These are phyloP conservation scores for Myotis daubentonii DNA, from an alignment of 2,797 vertebrate species.

Conservation along the genomic window DNA sequence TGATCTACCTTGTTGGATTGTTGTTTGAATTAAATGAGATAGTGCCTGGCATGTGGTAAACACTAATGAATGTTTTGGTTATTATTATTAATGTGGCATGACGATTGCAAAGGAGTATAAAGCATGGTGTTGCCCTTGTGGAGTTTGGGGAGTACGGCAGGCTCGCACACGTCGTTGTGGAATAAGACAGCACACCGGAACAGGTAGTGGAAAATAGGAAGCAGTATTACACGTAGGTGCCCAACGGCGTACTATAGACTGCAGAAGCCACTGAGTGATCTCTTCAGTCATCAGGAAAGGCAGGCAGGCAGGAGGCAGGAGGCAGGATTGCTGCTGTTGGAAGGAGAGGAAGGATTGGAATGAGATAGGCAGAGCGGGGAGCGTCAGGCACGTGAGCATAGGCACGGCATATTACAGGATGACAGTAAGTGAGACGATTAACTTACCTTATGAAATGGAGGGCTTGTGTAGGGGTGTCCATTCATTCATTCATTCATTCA, in stretches of 20 bases:
- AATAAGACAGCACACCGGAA: not conserved
- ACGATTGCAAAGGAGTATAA: not conserved
- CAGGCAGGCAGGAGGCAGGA: not conserved
- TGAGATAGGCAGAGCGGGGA: not conserved
- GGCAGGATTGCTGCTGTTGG: not conserved
- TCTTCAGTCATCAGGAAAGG: not conserved
- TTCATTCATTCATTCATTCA: not conserved
- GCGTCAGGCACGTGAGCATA: not conserved
- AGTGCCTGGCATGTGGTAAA: not conserved
- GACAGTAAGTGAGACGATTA: not conserved
- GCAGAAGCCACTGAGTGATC: not conserved
- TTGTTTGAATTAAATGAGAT: slow-evolving; percentile 34
- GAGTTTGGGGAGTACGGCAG: not conserved
- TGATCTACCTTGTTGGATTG: not conserved
- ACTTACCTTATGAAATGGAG: not conserved
- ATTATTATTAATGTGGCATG: not conserved
- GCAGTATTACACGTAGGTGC: not conserved
- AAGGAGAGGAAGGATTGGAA: not conserved
- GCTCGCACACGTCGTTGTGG: not conserved
- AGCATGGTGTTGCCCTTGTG: not conserved
- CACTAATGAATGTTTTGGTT: not conserved
- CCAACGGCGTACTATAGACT: not conserved
- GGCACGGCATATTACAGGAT: not conserved
- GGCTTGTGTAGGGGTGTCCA: not conserved
- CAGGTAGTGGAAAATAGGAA: not conserved